Percentiles rank a stretch among this genome's conserved stretches.
Conservation (phyloP, 2,888 invertebrate species). For the Drosophila algonquin region DNA sequence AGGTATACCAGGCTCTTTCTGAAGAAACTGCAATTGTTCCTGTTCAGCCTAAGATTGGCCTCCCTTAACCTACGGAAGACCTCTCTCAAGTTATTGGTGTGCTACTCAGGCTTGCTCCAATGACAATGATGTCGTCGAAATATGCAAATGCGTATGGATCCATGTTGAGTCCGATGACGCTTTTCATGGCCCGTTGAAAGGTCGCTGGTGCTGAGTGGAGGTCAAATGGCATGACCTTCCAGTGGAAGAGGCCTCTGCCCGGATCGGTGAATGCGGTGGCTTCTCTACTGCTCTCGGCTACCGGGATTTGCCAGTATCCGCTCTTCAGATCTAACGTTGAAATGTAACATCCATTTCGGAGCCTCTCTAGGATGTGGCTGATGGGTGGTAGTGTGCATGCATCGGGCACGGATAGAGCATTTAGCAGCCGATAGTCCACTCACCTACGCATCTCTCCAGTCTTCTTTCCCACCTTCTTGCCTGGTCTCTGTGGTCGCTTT, state of each 20-base stretch:
- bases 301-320: neutral
- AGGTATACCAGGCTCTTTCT: neutral
- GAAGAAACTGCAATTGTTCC: neutral
- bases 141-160: constrained; percentile 13
- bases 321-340: neutral
- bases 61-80: neutral
- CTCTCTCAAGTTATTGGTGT: neutral
- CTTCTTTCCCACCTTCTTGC: neutral
- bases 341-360: neutral
- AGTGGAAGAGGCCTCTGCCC: no score
- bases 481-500: no score
- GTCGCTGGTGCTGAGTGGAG: neutral
- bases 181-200: constrained; percentile 3
- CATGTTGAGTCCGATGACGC: constrained; percentile 9
- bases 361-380: constrained; percentile 23
- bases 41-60: neutral
- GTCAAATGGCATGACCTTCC: no score
- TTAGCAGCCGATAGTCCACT: neutral
- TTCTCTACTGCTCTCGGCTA: neutral
- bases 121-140: constrained; percentile 10
- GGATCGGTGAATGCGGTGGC: no score
- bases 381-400: neutral
- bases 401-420: constrained; percentile 1
- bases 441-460: neutral
- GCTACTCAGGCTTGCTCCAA: neutral